These are phyloP conservation scores for Girardinichthys multiradiatus DNA, from an alignment of 2,113 vertebrate species.

Conservation along the genomic window DNA sequence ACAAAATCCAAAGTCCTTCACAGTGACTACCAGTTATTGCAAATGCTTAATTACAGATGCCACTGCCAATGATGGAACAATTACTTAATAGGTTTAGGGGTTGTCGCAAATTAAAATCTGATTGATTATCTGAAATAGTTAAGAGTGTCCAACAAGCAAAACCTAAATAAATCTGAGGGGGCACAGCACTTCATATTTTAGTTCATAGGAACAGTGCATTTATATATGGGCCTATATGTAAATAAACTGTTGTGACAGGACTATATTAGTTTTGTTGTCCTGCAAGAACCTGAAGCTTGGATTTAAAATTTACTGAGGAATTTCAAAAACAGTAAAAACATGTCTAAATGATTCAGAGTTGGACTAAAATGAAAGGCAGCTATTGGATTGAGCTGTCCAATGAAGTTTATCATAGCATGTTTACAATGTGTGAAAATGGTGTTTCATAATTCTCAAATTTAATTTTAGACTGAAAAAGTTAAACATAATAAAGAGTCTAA, in stretches of 20 bases:
- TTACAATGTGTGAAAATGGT: not conserved
- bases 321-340: not conserved
- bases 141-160: not conserved
- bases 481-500: conserved; percentile 14
- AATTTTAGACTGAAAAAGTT: conserved; percentile 20
- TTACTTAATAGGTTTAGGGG: not conserved
- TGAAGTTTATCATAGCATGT: conserved; percentile 13
- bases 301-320: not conserved
- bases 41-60: not conserved
- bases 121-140: not conserved
- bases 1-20: no score
- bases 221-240: not conserved
- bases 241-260: not conserved
- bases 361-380: not conserved
- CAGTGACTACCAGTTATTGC: no score
- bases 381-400: conserved; percentile 16
- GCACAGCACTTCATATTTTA: no score
- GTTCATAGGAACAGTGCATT: not conserved
- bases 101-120: not conserved
- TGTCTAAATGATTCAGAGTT: not conserved
- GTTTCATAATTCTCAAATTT: not conserved
- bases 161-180: not conserved
- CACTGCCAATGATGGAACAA: not conserved
- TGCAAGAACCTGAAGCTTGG: not conserved
- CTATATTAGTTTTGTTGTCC: not conserved